phyloP scores from a whole-genome alignment of 2,888 invertebrate genomes.

The Orthosia cruda region DNA sequence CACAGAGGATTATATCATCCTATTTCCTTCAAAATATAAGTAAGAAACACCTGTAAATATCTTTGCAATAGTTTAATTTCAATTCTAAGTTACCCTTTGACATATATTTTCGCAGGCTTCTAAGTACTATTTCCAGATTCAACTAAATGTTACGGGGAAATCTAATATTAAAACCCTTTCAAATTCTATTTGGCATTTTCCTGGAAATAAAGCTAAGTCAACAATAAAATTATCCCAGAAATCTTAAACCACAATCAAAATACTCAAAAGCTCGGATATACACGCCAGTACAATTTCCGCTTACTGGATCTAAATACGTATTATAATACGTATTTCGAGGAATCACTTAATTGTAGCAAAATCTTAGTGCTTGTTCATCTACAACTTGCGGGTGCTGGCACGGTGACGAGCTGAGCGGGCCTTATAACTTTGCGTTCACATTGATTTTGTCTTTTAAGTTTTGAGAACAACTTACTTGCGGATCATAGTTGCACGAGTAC shows the following conservation, averaged over 20 bases:
- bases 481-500: background rate
- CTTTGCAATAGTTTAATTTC: no score
- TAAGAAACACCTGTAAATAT: no score
- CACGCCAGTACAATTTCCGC: slow-evolving; percentile 48
- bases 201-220: background rate
- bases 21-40: no score
- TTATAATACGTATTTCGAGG: slow-evolving; percentile 44
- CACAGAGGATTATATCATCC: no score
- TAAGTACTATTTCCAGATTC: accelerated
- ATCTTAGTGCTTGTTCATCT: slow-evolving; percentile 55
- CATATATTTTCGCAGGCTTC: background rate
- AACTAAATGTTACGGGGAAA: background rate
- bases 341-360: slow-evolving; percentile 53
- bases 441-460: background rate
- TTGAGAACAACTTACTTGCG: background rate
- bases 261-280: slow-evolving; percentile 24
- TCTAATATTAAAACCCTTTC: background rate
- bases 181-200: no score
- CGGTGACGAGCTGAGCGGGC: background rate
- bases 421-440: background rate
- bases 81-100: no score
- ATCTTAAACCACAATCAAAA: slow-evolving; percentile 17
- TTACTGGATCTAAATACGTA: slow-evolving; percentile 59
- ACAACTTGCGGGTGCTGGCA: slow-evolving; percentile 8
- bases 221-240: background rate